phyloP scores from a whole-genome alignment of 2,113 vertebrate genomes.

The Octodon degus region DNA sequence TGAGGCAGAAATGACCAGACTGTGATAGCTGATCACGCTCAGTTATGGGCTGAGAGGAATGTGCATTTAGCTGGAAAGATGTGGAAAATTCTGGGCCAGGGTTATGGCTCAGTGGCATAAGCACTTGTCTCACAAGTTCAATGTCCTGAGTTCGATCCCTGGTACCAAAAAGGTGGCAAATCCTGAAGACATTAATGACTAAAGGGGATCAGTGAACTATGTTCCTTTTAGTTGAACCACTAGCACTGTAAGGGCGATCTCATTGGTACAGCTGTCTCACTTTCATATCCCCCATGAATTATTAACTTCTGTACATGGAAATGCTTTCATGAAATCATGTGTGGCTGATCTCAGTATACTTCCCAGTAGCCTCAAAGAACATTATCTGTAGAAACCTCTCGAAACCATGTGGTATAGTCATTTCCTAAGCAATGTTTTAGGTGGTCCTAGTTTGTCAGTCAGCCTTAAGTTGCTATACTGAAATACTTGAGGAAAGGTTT shows the following conservation, averaged over 20 bases:
- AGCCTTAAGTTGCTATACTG: not conserved
- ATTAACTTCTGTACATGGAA: not conserved
- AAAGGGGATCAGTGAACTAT: not conserved
- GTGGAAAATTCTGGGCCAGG: not conserved
- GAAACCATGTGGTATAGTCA: not conserved
- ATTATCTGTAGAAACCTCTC: not conserved
- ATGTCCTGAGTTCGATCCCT: too few relatives aligned
- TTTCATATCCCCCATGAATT: not conserved
- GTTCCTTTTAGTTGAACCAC: not conserved
- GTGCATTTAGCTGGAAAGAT: not conserved
- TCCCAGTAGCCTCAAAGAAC: not conserved
- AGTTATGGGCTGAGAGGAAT: not conserved
- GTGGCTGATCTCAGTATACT: not conserved
- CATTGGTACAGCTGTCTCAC: not conserved
- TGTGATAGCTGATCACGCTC: not conserved
- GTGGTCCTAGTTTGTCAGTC: not conserved
- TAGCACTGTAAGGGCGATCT: not conserved
- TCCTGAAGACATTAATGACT: not conserved
- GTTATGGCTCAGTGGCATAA: too few relatives aligned
- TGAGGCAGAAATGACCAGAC: not conserved
- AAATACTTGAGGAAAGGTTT: not conserved
- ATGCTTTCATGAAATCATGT: not conserved
- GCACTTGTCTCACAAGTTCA: too few relatives aligned
- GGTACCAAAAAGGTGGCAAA: too few relatives aligned
- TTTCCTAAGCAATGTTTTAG: not conserved